Evolutionary conservation across 2,797 vertebrate genomes (phyloP).

Genomic region (Craterocephalus amniculus): DNA sequence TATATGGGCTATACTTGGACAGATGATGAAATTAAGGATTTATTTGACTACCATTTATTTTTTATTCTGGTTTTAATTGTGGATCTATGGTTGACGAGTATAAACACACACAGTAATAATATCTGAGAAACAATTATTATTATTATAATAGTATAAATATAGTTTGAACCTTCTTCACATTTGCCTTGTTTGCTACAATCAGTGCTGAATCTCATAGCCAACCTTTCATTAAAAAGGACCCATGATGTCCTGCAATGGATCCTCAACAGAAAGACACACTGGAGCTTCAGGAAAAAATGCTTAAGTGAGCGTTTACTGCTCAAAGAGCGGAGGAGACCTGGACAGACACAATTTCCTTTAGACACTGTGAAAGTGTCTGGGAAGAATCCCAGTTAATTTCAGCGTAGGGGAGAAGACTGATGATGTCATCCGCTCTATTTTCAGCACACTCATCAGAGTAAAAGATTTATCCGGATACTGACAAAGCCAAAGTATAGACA

Average conservation of each 20-base stretch:
- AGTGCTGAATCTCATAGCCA: neutral
- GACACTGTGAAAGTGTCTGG: constrained; percentile 7
- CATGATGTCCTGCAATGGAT: neutral
- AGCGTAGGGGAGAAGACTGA: constrained; percentile 28
- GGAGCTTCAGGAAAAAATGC: neutral
- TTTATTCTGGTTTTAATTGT: neutral
- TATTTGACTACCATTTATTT: neutral
- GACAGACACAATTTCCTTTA: constrained; percentile 6
- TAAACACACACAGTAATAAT: neutral
- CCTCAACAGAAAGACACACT: neutral
- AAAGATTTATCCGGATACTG: constrained; percentile 22
- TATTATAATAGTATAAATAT: too few species aligned
- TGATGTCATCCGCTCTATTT: constrained; percentile 20
- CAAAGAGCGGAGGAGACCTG: neutral
- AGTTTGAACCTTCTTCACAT: neutral
- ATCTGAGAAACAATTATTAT: neutral
- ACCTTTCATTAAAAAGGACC: neutral
- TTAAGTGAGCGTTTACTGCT: neutral
- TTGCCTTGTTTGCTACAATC: neutral
- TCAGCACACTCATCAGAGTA: constrained; percentile 42
- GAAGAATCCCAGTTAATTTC: constrained; percentile 27
- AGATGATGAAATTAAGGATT: neutral
- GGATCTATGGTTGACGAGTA: neutral
- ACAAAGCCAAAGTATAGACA: neutral
- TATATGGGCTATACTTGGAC: neutral